Percentiles rank a stretch among this genome's conserved stretches.
These are phyloP conservation scores for Nycticebus coucang DNA, from an alignment of 2,113 vertebrate species.

Conservation along the genomic window DNA sequence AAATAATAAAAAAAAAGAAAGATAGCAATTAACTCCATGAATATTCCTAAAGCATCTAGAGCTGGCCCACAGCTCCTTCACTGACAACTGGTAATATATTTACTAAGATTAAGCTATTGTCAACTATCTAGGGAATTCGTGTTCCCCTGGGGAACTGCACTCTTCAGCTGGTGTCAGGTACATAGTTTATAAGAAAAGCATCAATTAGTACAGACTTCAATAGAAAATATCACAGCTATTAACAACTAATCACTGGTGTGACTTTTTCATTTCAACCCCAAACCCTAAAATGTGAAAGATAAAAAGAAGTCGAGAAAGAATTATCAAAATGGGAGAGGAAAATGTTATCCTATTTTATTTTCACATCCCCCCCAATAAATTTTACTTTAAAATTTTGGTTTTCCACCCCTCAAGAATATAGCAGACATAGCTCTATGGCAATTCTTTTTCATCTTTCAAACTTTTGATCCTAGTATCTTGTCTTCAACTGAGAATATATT, in stretches of 20 bases:
- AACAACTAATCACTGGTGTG: background rate
- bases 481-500: background rate
- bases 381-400: background rate
- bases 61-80: background rate
- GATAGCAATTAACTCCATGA: background rate
- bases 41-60: background rate
- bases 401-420: background rate
- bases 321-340: background rate
- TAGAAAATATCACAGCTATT: conserved; percentile 12
- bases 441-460: background rate
- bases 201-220: background rate
- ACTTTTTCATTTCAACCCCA: background rate
- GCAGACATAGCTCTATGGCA: background rate
- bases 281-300: background rate
- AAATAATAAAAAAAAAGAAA: too few species aligned
- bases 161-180: background rate
- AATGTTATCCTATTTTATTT: background rate
- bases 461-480: background rate
- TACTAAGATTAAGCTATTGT: conserved; percentile 18
- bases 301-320: background rate
- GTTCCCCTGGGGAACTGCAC: background rate
- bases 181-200: background rate
- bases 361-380: background rate
- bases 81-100: conserved; percentile 35
- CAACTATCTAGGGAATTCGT: conserved; percentile 4